These are phyloP conservation scores for Oncorhynchus keta DNA, from an alignment of 2,113 vertebrate species.

Conservation along the genomic window DNA sequence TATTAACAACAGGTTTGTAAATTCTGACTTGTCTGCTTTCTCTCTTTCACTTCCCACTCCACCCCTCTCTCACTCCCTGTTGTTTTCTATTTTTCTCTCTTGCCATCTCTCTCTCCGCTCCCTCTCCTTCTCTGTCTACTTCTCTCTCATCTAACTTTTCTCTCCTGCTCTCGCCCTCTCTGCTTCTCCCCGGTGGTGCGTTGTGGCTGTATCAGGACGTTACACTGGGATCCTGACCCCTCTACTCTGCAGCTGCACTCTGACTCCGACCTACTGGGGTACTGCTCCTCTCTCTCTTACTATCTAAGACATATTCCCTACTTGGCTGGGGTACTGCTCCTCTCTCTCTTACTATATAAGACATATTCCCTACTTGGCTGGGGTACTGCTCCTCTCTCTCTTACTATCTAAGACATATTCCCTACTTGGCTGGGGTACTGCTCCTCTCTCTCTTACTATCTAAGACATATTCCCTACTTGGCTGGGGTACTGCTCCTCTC, in stretches of 20 bases:
- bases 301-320: background rate
- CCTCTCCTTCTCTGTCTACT: no score
- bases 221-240: conserved; percentile 99
- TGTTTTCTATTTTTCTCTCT: no score
- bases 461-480: background rate
- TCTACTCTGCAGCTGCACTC: conserved; percentile 99
- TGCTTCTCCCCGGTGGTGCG: conserved; percentile 54
- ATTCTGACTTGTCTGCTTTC: conserved; percentile 16
- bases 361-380: background rate
- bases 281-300: conserved; percentile 86
- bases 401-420: conserved; percentile 15
- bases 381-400: conserved; percentile 29
- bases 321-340: conserved; percentile 7
- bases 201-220: conserved; percentile 94
- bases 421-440: conserved; percentile 3
- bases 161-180: background rate
- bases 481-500: background rate
- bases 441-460: conserved; percentile 4
- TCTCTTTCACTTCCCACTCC: conserved; percentile 12
- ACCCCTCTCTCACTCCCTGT: background rate
- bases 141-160: conserved; percentile 10
- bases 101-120: no score
- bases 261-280: conserved; percentile 98
- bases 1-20: background rate
- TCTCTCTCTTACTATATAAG: conserved; percentile 4